Evolutionary conservation across 2,888 invertebrate genomes (phyloP).

Genomic region (Aquatica leii): DNA sequence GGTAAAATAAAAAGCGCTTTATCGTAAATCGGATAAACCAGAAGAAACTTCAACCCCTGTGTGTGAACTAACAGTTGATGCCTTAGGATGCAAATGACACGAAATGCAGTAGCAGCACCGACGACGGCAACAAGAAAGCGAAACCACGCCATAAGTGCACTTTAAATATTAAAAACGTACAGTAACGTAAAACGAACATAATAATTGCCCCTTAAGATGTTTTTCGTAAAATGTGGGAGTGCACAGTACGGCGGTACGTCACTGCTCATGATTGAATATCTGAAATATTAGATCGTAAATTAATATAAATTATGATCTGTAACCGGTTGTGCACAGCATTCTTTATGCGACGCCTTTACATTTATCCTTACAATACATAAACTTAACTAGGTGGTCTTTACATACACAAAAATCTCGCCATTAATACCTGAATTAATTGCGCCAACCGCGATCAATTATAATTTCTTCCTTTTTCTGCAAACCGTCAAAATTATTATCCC

Average conservation of each 20-base stretch:
- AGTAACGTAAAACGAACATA: conserved; percentile 5
- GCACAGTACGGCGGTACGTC: conserved; percentile 15
- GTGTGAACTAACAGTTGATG: conserved; percentile 24
- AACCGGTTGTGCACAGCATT: conserved; percentile 34
- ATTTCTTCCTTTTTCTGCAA: not conserved
- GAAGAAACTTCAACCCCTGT: conserved; percentile 12
- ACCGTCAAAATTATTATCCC: conserved; percentile 52
- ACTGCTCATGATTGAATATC: conserved; percentile 43
- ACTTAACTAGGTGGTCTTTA: conserved; percentile 29
- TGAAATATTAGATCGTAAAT: conserved; percentile 46
- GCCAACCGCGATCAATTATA: not conserved
- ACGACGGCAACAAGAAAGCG: conserved; percentile 9
- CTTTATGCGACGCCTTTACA: conserved; percentile 23
- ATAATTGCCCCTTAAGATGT: conserved; percentile 2
- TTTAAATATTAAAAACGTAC: conserved; percentile 22
- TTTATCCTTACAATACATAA: conserved; percentile 22
- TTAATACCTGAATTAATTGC: conserved; percentile 15
- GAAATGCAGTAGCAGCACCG: conserved; percentile 20
- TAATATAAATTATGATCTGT: conserved; percentile 44
- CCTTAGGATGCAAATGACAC: conserved; percentile 28
- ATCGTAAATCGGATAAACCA: conserved; percentile 22
- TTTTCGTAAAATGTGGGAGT: not conserved
- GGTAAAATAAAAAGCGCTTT: conserved; percentile 18
- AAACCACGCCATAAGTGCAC: conserved; percentile 24
- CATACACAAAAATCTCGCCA: not conserved